Base-by-base conservation (phyloP, 2,113 vertebrate species). In the Corythornis vintsioides region DNA sequence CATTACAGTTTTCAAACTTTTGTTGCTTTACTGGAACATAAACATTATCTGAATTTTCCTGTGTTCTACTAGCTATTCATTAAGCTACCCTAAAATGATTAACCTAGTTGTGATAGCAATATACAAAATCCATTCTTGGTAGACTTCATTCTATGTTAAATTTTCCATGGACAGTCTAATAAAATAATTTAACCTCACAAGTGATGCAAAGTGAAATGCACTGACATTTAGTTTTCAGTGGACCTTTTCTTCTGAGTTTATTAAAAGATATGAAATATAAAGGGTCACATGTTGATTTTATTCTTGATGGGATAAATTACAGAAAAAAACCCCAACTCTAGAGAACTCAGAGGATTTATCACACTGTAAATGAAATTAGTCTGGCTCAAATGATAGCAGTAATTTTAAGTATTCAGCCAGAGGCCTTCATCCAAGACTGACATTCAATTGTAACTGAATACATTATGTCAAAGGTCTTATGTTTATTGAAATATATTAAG, bases 371-470 rank as follows among this genome's bases (percentile, higher is more conserved):
- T 50, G 5, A 31, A 83, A 81, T 61, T 55, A 61, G 71, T 28
- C 52, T 92, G 81, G 33, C 53, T 81, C 22, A 71, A 70, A 66
- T 79, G 53, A 75, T 7, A 80, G 42, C 50, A 88, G 43, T 80
- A 90, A 75, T 83, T 92, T 74, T 48, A 69, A 93, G n/a, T 73
- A 61, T 74, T 83, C 92, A 8, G 5, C 88, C 93, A 70, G 25
- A 82, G 15, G 67, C 77, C 59, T 82, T 60, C 66, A 79, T 74
- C 61, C 80, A 82, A 61, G 55, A 79, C 18, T 42, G 52, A 83
- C 70, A 81, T 77, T 86, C 66, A 48, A 1, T 81, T 83, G 47
- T 90, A 80, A 93, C 74, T 33, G 86, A 94, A 83, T 24, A 18
- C 0, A 1, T 4, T n/a, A 3, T 33, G 4, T 19, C 73, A 45